Percentiles rank a stretch among this genome's conserved stretches.
Conservation (phyloP, 2,888 invertebrate species). For the Chaetoderma sp. region DNA sequence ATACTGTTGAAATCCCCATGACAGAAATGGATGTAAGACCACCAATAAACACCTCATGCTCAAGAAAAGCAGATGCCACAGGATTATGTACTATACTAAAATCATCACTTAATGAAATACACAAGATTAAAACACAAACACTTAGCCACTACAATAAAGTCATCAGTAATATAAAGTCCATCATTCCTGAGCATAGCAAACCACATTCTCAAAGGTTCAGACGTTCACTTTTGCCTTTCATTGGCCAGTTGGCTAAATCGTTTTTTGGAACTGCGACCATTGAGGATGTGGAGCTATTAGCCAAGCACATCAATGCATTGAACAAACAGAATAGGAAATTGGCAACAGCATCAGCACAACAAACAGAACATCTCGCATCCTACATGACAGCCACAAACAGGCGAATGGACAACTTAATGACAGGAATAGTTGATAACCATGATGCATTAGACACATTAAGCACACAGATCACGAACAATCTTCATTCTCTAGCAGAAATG, state of each 20-base stretch:
- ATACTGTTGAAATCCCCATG: no score
- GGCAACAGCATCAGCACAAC: neutral
- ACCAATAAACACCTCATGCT: no score
- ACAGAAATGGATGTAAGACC: no score
- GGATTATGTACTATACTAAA: no score
- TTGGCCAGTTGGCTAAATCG: neutral
- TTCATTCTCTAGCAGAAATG: no score
- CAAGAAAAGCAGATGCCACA: no score
- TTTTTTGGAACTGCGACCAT: neutral
- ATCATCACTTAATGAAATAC: no score
- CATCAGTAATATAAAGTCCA: no score
- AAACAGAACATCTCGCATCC: neutral
- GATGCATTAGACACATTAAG: neutral
- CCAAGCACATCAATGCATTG: neutral
- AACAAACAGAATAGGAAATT: neutral
- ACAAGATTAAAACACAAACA: no score
- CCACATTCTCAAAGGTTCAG: neutral
- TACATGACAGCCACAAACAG: neutral
- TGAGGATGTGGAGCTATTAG: neutral
- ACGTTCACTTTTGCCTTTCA: neutral
- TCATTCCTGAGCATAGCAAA: no score
- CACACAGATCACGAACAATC: neutral
- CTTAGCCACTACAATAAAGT: no score
- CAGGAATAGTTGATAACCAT: neutral
- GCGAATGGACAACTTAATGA: neutral